A percentile compares a stretch with the other conserved stretches of the same genome.
phyloP scores from a whole-genome alignment of 2,888 invertebrate genomes.

The Omphaloscelis lunosa region DNA sequence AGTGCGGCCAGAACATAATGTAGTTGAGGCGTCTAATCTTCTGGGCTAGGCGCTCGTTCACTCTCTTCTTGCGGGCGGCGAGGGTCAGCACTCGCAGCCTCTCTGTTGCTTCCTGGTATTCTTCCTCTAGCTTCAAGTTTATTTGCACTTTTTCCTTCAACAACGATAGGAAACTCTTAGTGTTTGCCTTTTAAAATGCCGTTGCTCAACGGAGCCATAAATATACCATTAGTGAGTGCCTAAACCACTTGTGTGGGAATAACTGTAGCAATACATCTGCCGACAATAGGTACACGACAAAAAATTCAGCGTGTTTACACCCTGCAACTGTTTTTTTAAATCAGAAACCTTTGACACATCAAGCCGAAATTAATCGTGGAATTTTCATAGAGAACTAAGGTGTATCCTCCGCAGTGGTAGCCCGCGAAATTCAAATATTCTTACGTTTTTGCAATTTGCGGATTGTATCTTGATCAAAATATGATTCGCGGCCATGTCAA shows the following conservation, averaged over 20 bases:
- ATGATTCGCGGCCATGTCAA: no score
- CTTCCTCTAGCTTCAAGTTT: conserved; percentile 75
- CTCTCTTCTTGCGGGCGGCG: conserved; percentile 83
- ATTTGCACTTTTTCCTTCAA: conserved; percentile 77
- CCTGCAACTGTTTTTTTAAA: not conserved
- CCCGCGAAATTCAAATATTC: no score
- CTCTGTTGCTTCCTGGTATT: conserved; percentile 74
- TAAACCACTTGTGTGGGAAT: not conserved
- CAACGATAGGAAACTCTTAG: not conserved
- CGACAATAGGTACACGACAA: not conserved
- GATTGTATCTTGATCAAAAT: no score
- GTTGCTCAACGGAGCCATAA: not conserved
- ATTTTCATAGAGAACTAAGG: no score
- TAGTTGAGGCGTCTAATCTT: conserved; percentile 76
- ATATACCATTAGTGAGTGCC: not conserved
- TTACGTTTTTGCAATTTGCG: no score
- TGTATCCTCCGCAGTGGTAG: no score
- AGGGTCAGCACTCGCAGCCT: conserved; percentile 79
- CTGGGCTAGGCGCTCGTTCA: conserved; percentile 77
- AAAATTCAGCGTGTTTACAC: not conserved
- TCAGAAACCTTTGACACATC: no score
- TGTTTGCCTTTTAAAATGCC: not conserved
- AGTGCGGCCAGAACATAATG: conserved; percentile 87
- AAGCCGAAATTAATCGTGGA: no score
- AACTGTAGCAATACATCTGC: not conserved